Conservation (phyloP, 2,888 invertebrate genomes). For the Agrotis puta region DNA sequence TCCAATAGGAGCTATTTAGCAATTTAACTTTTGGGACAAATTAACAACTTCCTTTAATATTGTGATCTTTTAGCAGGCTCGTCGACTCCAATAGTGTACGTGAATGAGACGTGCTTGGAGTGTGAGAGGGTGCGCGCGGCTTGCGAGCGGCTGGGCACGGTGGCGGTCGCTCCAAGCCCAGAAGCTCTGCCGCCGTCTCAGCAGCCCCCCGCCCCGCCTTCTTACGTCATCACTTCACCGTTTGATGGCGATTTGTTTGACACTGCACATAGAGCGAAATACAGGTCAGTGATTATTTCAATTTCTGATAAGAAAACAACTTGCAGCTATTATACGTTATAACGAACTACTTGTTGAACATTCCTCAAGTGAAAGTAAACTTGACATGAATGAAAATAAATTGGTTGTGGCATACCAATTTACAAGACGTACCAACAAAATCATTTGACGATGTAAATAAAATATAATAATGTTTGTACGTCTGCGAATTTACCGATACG, state of each 20-base stretch:
- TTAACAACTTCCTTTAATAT: constrained; percentile 21
- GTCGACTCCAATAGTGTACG: constrained; percentile 85
- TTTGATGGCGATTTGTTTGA: constrained; percentile 94
- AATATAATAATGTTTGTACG: no score
- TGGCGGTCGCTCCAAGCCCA: constrained; percentile 83
- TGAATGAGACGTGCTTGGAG: constrained; percentile 87
- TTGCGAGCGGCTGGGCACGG: constrained; percentile 86
- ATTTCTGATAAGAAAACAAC: constrained; percentile 33
- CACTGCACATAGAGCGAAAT: constrained; percentile 91
- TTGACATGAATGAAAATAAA: constrained; percentile 1
- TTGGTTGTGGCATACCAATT: constrained; percentile 10
- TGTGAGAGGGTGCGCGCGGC: constrained; percentile 89
- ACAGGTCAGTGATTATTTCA: constrained; percentile 77
- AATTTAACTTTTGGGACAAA: constrained; percentile 14
- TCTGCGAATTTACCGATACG: neutral
- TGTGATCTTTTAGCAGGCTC: constrained; percentile 77
- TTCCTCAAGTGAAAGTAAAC: constrained; percentile 34
- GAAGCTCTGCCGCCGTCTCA: constrained; percentile 83
- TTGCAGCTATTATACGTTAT: neutral
- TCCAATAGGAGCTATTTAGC: neutral
- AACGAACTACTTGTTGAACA: constrained; percentile 20
- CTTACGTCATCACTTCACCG: constrained; percentile 92
- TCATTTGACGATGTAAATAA: no score
- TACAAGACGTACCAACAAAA: constrained; percentile 2
- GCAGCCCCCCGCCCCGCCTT: constrained; percentile 80